phyloP scores from a whole-genome alignment of 2,797 vertebrate species.

The Merluccius polli region DNA sequence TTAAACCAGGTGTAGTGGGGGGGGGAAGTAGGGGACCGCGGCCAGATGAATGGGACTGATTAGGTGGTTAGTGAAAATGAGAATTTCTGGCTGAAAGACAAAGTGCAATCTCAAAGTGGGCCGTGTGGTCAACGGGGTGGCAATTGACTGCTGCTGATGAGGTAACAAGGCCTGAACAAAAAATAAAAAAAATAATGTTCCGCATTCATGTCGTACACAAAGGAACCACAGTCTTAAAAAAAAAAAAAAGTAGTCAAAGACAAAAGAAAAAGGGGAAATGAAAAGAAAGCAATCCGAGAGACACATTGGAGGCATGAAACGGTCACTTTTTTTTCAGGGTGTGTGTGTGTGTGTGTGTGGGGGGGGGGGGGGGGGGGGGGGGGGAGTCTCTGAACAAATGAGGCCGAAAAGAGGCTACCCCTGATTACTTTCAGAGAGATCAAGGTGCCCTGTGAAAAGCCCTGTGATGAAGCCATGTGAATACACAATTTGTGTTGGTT shows the following conservation, averaged over 20 bases:
- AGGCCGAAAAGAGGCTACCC: constrained; percentile 28
- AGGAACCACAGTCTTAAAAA: constrained; percentile 30
- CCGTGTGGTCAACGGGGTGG: constrained; percentile 51
- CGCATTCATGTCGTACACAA: constrained; percentile 58
- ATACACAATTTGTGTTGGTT: neutral
- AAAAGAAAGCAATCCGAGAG: constrained; percentile 36
- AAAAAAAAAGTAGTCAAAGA: constrained; percentile 25
- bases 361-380: constrained; percentile 8
- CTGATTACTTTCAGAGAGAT: constrained; percentile 21
- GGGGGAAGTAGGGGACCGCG: constrained; percentile 61
- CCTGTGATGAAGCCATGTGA: neutral
- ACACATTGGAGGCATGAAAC: constrained; percentile 35
- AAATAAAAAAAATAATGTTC: constrained; percentile 53
- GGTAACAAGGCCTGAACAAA: constrained; percentile 53
- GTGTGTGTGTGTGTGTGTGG: neutral
- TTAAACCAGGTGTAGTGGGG: constrained; percentile 72
- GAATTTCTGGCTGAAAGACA: constrained; percentile 73
- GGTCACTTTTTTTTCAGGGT: constrained; percentile 15
- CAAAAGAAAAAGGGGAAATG: constrained; percentile 39
- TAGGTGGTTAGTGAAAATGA: constrained; percentile 77
- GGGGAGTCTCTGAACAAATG: constrained; percentile 25
- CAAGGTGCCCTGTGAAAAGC: neutral
- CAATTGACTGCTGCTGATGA: constrained; percentile 71
- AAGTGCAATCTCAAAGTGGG: constrained; percentile 66
- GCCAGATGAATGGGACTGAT: constrained; percentile 78